Evolutionary conservation across 2,113 vertebrate genomes (phyloP).

Genomic region (Ochotona princeps): DNA sequence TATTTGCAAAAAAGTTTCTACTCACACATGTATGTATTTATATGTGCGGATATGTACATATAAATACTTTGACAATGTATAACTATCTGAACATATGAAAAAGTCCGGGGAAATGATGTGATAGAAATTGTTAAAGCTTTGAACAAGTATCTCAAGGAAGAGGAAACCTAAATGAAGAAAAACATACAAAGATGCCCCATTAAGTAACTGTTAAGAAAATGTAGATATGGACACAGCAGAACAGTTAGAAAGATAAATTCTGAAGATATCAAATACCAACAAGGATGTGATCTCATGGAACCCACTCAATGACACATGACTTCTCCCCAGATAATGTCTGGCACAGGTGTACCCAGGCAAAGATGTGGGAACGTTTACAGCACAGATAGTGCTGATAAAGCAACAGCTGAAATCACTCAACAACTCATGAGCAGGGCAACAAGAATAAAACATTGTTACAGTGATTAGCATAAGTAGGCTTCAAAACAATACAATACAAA

Average conservation of each 20-base stretch:
- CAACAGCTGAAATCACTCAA: background rate
- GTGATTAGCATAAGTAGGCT: background rate
- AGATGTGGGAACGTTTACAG: background rate
- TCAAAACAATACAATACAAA: background rate
- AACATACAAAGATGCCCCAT: background rate
- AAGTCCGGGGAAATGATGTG: background rate
- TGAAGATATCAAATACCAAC: background rate
- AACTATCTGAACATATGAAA: background rate
- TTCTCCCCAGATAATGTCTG: background rate
- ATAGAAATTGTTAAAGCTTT: background rate
- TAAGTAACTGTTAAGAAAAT: background rate
- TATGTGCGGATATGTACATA: background rate
- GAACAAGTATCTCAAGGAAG: background rate
- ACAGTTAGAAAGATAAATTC: background rate
- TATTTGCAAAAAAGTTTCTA: no score
- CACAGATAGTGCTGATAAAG: background rate
- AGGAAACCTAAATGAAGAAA: background rate
- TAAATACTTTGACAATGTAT: background rate
- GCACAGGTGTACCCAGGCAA: background rate
- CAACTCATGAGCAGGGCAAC: background rate
- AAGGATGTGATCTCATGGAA: background rate
- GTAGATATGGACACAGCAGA: background rate
- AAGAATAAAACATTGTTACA: background rate
- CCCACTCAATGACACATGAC: background rate
- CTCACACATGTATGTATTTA: no score